Conservation (phyloP, 1,140 invertebrate genomes). For the Pissodes strobi region DNA sequence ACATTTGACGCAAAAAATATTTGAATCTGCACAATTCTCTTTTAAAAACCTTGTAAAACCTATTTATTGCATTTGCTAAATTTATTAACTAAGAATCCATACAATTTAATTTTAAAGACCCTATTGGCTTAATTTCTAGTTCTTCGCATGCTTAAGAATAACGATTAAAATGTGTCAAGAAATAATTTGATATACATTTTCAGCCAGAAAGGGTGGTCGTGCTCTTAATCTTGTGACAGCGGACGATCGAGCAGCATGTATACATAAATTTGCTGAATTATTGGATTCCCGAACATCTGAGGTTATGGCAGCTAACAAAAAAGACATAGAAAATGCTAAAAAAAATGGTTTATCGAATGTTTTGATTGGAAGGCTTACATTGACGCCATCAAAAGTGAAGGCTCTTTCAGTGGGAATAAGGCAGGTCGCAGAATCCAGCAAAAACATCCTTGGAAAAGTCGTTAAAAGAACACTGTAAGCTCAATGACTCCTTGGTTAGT, state of each 20-base stretch:
- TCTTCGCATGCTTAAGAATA: too few species aligned
- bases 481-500: background rate
- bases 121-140: too few species aligned
- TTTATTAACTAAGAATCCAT: too few species aligned
- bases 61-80: too few species aligned
- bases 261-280: conserved; percentile 18
- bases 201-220: conserved; percentile 14
- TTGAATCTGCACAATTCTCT: too few species aligned
- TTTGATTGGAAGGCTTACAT: conserved; percentile 5
- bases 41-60: too few species aligned
- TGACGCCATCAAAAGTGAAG: conserved; percentile 15
- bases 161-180: too few species aligned
- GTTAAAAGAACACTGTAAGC: conserved; percentile 13
- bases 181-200: too few species aligned
- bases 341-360: background rate
- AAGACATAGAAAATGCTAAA: conserved; percentile 16
- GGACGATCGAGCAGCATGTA: conserved; percentile 17
- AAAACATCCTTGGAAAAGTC: conserved; percentile 14
- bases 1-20: too few species aligned
- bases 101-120: too few species aligned
- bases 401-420: conserved; percentile 20
- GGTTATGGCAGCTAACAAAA: conserved; percentile 15
- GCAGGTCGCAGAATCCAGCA: conserved; percentile 17
- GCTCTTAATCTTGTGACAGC: conserved; percentile 1
- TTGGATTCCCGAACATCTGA: background rate